Conservation (phyloP, 2,113 vertebrate genomes). For the Strix aluco region DNA sequence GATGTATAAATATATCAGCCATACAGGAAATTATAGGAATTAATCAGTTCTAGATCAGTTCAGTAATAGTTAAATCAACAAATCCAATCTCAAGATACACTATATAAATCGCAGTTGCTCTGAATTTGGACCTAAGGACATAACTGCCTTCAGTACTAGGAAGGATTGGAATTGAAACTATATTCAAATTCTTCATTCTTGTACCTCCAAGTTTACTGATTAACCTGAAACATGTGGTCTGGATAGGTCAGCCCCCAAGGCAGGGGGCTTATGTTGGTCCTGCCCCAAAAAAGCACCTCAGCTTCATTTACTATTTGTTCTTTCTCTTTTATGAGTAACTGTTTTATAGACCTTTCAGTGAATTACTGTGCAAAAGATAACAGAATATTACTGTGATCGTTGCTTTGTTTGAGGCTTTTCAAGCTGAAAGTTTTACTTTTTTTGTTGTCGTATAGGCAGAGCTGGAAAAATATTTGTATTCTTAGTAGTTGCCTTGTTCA, state of each 20-base stretch:
- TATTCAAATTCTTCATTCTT: not conserved
- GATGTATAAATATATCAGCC: not conserved
- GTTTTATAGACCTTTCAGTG: not conserved
- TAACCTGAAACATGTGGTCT: not conserved
- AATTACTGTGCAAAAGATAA: not conserved
- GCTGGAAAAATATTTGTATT: not conserved
- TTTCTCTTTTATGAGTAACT: not conserved
- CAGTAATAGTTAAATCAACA: not conserved
- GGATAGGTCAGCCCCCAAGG: not conserved
- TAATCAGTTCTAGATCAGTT: not conserved
- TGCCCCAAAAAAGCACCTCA: not conserved
- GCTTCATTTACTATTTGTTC: not conserved
- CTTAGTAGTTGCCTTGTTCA: not conserved
- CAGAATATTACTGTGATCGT: not conserved
- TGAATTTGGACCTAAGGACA: not conserved
- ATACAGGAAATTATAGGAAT: not conserved
- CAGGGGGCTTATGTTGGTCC: not conserved
- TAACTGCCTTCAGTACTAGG: not conserved
- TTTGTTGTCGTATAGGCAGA: not conserved
- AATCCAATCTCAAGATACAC: not conserved
- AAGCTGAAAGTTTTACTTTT: not conserved
- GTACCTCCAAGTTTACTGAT: not conserved
- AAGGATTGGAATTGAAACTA: not conserved
- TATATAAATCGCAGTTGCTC: not conserved
- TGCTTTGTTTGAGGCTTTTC: not conserved